Evolutionary conservation across 2,797 vertebrate species (phyloP).

Genomic region (Acanthis flammea): DNA sequence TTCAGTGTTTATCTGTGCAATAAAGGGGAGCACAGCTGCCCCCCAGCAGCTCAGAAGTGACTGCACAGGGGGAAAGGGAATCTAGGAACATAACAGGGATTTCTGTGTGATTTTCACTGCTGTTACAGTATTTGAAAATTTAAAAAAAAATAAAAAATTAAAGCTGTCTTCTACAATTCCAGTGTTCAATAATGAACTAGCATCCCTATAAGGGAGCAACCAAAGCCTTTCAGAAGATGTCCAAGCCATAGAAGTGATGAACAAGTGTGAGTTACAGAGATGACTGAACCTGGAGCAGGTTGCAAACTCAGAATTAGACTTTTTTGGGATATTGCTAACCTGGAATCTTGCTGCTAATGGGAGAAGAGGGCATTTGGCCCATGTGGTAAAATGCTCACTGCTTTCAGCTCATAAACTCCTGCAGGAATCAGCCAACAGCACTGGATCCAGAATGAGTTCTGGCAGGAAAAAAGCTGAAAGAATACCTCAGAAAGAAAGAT

Average conservation of each 20-base stretch:
- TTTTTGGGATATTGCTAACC: background rate
- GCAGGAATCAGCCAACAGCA: background rate
- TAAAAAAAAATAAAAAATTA: background rate
- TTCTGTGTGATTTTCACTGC: background rate
- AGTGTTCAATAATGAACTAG: background rate
- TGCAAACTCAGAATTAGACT: background rate
- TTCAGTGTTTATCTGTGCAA: background rate
- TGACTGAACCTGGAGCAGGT: background rate
- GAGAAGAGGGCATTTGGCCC: background rate
- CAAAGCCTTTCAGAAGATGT: background rate
- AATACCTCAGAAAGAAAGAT: background rate
- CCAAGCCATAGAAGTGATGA: background rate
- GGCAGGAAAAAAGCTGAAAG: background rate
- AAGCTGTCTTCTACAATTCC: background rate
- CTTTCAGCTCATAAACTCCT: background rate
- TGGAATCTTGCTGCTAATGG: background rate
- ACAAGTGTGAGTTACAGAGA: background rate
- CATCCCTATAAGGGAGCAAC: background rate
- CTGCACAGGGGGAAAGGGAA: background rate
- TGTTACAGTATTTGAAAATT: background rate
- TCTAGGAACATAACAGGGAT: background rate
- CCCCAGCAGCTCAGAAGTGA: background rate
- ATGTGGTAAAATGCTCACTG: background rate
- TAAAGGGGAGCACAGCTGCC: background rate
- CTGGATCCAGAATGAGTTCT: background rate